Percentiles rank a stretch among this genome's conserved stretches.
These are phyloP conservation scores for Morone saxatilis DNA, from an alignment of 2,113 vertebrate genomes.

Conservation along the genomic window DNA sequence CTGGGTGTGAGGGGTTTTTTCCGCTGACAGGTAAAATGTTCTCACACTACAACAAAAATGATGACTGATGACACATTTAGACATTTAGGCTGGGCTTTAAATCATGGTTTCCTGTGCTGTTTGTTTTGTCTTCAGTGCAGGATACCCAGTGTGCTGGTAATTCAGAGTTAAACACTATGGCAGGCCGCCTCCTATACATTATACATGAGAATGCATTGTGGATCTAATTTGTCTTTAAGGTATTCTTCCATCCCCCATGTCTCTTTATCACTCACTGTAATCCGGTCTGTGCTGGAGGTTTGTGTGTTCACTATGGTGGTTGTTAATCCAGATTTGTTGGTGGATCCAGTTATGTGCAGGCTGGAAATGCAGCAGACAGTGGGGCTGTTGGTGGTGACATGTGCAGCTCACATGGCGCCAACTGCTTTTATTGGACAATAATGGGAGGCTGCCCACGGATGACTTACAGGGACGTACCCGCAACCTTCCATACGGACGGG, in stretches of 20 bases:
- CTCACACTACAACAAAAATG: background rate
- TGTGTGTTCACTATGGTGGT: background rate
- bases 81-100: background rate
- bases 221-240: slow-evolving; percentile 14
- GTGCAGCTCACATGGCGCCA: slow-evolving; percentile 63
- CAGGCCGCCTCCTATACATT: slow-evolving; percentile 17
- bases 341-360: slow-evolving; percentile 14
- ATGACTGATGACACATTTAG: background rate
- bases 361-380: slow-evolving; percentile 60
- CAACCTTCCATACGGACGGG: slow-evolving; percentile 50
- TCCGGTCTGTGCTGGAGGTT: background rate
- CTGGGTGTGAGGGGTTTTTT: background rate
- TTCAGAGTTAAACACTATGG: background rate
- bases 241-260: slow-evolving; percentile 3
- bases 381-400: slow-evolving; percentile 59
- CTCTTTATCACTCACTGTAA: slow-evolving; percentile 4
- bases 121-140: background rate
- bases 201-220: slow-evolving; percentile 21
- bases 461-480: slow-evolving; percentile 65
- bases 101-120: background rate
- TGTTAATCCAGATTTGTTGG: slow-evolving; percentile 31
- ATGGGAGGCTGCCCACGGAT: slow-evolving; percentile 70
- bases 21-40: background rate
- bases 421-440: slow-evolving; percentile 77
- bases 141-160: background rate